Percentiles rank a stretch among this genome's conserved stretches.
Evolutionary conservation across 2,797 vertebrate genomes (phyloP).

Genomic region (Eremophila alpestris): DNA sequence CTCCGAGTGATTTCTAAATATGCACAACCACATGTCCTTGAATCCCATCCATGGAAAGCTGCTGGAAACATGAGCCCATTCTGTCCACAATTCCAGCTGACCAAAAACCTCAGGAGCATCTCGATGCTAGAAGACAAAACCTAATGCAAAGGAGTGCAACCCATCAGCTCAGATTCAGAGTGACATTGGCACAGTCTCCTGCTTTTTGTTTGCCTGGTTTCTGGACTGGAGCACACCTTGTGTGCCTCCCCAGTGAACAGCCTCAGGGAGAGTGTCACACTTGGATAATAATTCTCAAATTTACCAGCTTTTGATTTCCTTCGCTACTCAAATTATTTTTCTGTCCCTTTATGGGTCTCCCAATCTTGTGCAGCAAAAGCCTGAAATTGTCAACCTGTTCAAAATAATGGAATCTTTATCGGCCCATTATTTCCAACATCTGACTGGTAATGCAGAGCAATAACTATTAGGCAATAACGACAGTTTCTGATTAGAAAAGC

Average conservation of each 20-base stretch:
- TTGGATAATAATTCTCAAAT: neutral
- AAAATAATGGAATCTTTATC: conserved; percentile 73
- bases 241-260: neutral
- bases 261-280: neutral
- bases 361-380: conserved; percentile 27
- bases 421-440: conserved; percentile 67
- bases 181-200: neutral
- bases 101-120: neutral
- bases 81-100: neutral
- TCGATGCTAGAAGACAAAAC: neutral
- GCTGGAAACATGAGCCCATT: neutral
- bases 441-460: conserved; percentile 59
- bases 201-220: neutral
- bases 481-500: conserved; percentile 69
- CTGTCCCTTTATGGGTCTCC: conserved; percentile 28
- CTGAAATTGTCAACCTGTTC: conserved; percentile 57
- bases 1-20: neutral
- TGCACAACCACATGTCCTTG: neutral
- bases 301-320: conserved; percentile 42
- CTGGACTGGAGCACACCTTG: rapidly evolving
- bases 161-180: neutral
- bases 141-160: neutral
- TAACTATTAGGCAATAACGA: conserved; percentile 65
- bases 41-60: neutral
- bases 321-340: conserved; percentile 36